Evolutionary conservation across 92 coral and sea anemone genomes (phyloP), one percentile per base, ranked within the genome.

Genomic region (Palythoa grandiflora): DNA sequence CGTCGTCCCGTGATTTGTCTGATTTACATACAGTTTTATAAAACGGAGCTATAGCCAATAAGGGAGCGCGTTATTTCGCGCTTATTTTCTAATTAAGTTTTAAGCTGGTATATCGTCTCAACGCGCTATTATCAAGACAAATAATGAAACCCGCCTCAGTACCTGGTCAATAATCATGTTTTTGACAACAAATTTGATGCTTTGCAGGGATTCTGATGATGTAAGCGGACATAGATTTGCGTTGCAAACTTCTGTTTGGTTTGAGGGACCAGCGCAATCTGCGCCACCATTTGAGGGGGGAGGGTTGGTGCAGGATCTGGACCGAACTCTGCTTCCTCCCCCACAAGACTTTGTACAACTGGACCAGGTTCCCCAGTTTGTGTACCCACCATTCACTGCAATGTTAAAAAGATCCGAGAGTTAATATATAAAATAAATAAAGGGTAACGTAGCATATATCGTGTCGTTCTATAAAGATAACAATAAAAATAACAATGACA

Each of bases 131-230:
- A 63, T 21, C 3, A 63, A 63, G 9, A 21, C 35, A 16, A 63
- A 16, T 21, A n/a, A 2, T 63, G 28, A 63, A 63, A 63, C 7
- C 50, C 6, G 70, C 5, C 20, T 81, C 44, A 6, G 19, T 81
- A 81, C 86, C 86, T 81, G 63, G 86, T 81, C 86, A 50, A 81
- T 66, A 40, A 47, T 63, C 86, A 48, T 65, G 74, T 65, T 81
- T 19, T 44, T 48, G 20, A 81, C 47, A 53, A 47, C 59, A 66
- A 81, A 48, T 36, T 47, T 75, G n/a, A 81, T 38, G 28, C 75
- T 81, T 81, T 81, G 86, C 15, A 9, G 20, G 38, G 86, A 66
- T 35, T 81, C 86, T 6, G 47, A 47, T 37, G 44, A 60, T 68
- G 86, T 65, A 57, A 81, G 38, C 17, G 86, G 86, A 68, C 86